phyloP scores from a whole-genome alignment of 1,140 invertebrate species.

The Hylaeus volcanicus region DNA sequence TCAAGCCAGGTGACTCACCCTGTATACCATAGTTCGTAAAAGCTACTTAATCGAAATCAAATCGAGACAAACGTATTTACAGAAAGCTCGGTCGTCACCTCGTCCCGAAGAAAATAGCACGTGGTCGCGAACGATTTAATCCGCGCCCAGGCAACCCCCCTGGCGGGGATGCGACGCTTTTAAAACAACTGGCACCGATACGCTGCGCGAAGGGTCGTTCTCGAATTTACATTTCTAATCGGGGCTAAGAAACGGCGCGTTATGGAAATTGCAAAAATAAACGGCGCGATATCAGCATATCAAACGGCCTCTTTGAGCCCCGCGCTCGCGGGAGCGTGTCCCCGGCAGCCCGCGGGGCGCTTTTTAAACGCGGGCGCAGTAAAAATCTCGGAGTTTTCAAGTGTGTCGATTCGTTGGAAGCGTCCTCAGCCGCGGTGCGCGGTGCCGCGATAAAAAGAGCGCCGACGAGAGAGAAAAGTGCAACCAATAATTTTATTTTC shows the following conservation, averaged over 20 bases:
- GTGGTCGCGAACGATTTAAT: constrained; percentile 11
- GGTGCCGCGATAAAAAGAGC: constrained; percentile 32
- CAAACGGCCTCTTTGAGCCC: constrained; percentile 45
- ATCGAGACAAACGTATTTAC: background rate
- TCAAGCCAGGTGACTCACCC: too few relatives aligned
- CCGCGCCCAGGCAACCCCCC: background rate
- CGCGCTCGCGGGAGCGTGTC: constrained; percentile 17
- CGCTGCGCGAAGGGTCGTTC: background rate
- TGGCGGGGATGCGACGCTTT: background rate
- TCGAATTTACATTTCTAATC: constrained; percentile 51
- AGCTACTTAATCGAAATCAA: too few relatives aligned
- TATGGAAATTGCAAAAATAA: constrained; percentile 51
- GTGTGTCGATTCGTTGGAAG: constrained; percentile 9
- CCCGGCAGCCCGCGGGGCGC: constrained; percentile 45
- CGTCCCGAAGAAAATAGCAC: background rate
- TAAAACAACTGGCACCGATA: constrained; percentile 28
- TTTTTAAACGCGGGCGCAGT: constrained; percentile 27
- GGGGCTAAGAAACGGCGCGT: constrained; percentile 42
- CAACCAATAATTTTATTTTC: constrained; percentile 77
- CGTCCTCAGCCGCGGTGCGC: background rate
- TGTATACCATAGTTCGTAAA: too few relatives aligned
- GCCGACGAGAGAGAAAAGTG: constrained; percentile 62
- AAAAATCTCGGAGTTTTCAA: constrained; percentile 24
- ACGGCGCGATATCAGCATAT: constrained; percentile 53
- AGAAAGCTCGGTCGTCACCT: background rate